Base-by-base conservation (phyloP, 2,113 vertebrate genomes). In the Phoxinus phoxinus region DNA sequence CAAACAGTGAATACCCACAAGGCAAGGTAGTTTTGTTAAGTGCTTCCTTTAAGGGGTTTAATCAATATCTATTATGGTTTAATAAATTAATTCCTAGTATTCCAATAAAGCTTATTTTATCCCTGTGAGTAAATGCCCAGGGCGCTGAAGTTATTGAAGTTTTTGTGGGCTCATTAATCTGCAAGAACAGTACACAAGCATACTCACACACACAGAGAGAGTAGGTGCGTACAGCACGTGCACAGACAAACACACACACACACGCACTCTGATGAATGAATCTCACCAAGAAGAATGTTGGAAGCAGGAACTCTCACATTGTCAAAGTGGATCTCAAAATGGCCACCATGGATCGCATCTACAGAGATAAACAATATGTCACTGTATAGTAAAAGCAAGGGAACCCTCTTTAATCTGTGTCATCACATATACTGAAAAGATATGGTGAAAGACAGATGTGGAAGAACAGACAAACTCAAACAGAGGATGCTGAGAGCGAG, bases 261-360 rank as follows among this genome's bases (percentile, higher is more conserved):
- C 46, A 48, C 4, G 3, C 41, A 48, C 10, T 67, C 1, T 27
- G 4, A 58, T 61, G 4, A 25, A 5, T 35, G 23, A n/a, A 17
- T 59, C 94, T 96, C 88, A 98, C 97, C 97, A 76, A 98, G 90
- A 89, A 99, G 94, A 72, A 98, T 93, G 89, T 96, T 96, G 86
- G 96, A 94, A n/a, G 81, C 81, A 3, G 97, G 97, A 17, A 98
- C 96, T 21, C 83, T 88, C 13, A 98, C 97, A 0, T 96, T 91
- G 2, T 93, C 93, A 88, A 99, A 99, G 89, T 97, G 95, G 72
- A 99, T 91, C 92, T 99, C 97, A 94, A 98, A 97, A 89, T 98
- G 97, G 37, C 97, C 97, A 59, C 97, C 97, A 0, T 99, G 97
- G 17, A 95, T 84, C 51, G 96, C 91, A 91, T 98, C 98, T 99